Conservation (phyloP, 2,113 vertebrate species). For the western clawed frog (Xenopus tropicalis) region DNA sequence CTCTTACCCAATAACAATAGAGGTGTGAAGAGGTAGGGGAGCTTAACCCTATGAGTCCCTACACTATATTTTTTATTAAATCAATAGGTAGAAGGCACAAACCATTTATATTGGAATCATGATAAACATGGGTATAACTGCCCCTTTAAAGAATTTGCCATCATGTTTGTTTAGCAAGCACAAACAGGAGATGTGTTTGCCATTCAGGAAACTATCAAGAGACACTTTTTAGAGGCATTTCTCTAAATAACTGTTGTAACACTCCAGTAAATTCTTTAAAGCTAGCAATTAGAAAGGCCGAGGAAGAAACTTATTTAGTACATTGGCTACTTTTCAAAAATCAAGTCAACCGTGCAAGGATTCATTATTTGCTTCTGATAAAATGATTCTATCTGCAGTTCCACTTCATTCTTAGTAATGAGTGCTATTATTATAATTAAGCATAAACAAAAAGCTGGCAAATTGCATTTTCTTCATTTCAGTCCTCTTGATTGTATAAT, state of each 20-base stretch:
- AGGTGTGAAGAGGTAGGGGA: no score
- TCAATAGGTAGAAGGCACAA: no score
- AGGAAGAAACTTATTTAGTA: background rate
- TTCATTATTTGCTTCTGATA: conserved; percentile 52
- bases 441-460: conserved; percentile 11
- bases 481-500: conserved; percentile 15
- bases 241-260: background rate
- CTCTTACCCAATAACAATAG: no score
- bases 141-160: no score
- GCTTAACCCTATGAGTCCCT: no score
- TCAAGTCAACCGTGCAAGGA: conserved; percentile 49
- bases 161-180: no score
- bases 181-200: no score
- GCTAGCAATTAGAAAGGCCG: background rate
- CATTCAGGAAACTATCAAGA: no score
- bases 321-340: conserved; percentile 51
- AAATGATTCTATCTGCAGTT: conserved; percentile 51
- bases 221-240: no score
- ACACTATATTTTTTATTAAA: no score
- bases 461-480: conserved; percentile 39
- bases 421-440: conserved; percentile 53
- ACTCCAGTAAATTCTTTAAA: conserved; percentile 9
- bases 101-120: no score
- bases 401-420: conserved; percentile 49
- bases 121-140: no score